These are phyloP conservation scores for Eupithecia subumbrata DNA, from an alignment of 2,888 invertebrate species.

Conservation along the genomic window DNA sequence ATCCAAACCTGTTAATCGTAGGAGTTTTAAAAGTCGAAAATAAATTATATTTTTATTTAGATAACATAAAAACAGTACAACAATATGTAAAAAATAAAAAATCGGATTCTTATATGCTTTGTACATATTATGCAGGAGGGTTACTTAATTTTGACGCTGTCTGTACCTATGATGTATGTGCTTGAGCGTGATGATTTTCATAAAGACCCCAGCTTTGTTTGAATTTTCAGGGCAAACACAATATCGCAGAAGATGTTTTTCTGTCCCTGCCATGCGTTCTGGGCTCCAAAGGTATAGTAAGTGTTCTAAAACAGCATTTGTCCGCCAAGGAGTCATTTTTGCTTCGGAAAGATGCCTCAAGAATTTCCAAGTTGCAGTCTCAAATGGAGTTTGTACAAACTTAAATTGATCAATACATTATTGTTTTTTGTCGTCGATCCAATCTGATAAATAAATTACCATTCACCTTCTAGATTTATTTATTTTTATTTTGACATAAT, in stretches of 20 bases:
- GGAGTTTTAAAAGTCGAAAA: too few relatives aligned
- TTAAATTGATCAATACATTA: neutral
- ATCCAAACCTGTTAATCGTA: too few relatives aligned
- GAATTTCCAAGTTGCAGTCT: neutral
- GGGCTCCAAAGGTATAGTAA: conserved; percentile 1
- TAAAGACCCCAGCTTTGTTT: neutral
- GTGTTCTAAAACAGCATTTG: neutral
- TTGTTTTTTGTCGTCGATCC: neutral
- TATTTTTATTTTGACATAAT: neutral
- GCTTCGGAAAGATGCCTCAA: neutral
- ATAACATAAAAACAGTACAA: too few relatives aligned
- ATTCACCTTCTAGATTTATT: neutral
- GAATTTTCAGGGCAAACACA: conserved; percentile 7
- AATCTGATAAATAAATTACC: neutral
- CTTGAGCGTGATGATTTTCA: neutral
- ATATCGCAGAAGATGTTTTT: conserved; percentile 3
- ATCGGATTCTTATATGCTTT: too few relatives aligned
- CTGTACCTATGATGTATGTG: neutral
- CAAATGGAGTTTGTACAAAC: neutral
- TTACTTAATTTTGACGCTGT: too few relatives aligned
- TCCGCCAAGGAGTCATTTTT: neutral
- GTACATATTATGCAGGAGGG: too few relatives aligned
- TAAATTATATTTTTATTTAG: too few relatives aligned
- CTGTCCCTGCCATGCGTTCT: conserved; percentile 8
- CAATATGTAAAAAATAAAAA: too few relatives aligned